phyloP scores from a whole-genome alignment of 2,113 vertebrate genomes.

The Sminthopsis crassicaudata region DNA sequence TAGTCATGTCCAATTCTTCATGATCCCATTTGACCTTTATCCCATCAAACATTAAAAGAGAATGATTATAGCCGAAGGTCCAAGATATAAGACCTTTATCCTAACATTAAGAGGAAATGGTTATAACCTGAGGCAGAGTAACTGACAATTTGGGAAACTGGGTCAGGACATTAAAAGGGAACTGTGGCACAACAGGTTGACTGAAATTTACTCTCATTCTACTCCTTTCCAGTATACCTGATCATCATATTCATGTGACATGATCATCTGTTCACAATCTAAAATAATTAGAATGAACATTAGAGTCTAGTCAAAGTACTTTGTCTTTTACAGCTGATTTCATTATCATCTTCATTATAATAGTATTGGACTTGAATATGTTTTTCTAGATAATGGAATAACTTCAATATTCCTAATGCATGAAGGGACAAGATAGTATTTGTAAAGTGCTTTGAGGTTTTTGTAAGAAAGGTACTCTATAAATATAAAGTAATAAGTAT shows the following conservation, averaged over 20 bases:
- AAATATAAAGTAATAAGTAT: slow-evolving; percentile 34
- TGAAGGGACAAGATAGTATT: slow-evolving; percentile 25
- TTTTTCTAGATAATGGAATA: not conserved
- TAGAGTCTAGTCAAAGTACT: not conserved
- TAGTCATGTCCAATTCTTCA: no score
- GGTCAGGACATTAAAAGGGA: no score
- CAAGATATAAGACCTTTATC: no score
- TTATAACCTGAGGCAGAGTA: no score
- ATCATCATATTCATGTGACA: not conserved
- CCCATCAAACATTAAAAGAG: no score
- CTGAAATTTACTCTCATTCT: not conserved
- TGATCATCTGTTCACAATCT: not conserved
- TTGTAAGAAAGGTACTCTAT: slow-evolving; percentile 1
- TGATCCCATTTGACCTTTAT: no score
- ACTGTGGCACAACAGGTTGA: no score
- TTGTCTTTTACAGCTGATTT: not conserved
- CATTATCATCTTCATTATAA: not conserved
- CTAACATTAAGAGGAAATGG: no score
- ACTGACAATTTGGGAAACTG: no score
- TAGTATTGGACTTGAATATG: not conserved
- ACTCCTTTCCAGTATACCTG: not conserved
- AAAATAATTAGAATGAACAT: not conserved
- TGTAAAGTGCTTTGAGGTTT: slow-evolving; percentile 13
- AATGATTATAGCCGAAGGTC: no score
- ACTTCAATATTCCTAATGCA: not conserved